A percentile compares a stretch with the other conserved stretches of the same genome.
Evolutionary conservation across 1,140 invertebrate genomes (phyloP).

Genomic region (Ostrea edulis): DNA sequence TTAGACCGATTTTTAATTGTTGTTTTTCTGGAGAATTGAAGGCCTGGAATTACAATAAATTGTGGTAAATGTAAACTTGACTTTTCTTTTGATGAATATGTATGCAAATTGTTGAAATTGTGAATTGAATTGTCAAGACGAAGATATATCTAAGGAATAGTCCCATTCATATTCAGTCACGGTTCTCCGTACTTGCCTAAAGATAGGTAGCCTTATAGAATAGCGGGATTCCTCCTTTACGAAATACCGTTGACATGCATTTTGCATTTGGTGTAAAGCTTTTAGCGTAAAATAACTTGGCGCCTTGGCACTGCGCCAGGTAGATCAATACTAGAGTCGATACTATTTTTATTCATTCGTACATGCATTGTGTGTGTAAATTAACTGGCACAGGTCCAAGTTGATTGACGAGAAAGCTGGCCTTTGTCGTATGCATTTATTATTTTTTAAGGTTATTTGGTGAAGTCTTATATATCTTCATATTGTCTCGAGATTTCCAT

Average conservation of each 20-base stretch:
- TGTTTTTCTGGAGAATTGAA: background rate
- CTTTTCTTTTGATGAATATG: background rate
- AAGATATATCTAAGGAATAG: background rate
- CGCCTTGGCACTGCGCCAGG: constrained; percentile 6
- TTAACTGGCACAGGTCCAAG: constrained; percentile 21
- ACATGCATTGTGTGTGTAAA: constrained; percentile 26
- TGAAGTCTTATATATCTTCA: background rate
- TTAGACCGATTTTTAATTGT: constrained; percentile 12
- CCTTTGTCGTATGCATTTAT: background rate
- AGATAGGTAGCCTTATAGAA: background rate
- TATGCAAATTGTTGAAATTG: background rate
- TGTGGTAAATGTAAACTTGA: constrained; percentile 2
- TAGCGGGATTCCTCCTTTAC: background rate
- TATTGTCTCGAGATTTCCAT: constrained; percentile 18
- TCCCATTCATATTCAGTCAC: constrained; percentile 19
- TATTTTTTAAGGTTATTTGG: background rate
- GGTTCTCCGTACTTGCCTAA: background rate
- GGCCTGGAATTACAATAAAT: constrained; percentile 16
- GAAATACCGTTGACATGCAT: background rate
- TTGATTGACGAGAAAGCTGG: constrained; percentile 2
- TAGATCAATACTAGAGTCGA: background rate
- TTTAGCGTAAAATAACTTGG: constrained; percentile 32
- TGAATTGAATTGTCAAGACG: background rate
- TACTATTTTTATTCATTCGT: constrained; percentile 28
- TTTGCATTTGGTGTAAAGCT: constrained; percentile 36